Conservation (phyloP, 1,140 invertebrate species). For the Acromyrmex charruanus region DNA sequence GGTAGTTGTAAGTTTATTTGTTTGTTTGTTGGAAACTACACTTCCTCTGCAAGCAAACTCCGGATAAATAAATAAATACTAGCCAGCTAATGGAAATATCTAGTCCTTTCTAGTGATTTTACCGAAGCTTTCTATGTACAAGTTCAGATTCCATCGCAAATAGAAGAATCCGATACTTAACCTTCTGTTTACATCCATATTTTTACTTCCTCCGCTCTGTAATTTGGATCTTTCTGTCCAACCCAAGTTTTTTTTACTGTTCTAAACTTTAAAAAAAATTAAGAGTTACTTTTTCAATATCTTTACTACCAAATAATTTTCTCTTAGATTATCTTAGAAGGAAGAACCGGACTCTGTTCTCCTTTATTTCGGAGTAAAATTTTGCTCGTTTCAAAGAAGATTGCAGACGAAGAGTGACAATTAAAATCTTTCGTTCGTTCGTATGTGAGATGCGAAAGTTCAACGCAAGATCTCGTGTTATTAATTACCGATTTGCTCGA, state of each 20-base stretch:
- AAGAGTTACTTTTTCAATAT: too few relatives aligned
- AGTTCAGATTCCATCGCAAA: not conserved
- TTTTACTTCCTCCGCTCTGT: too few relatives aligned
- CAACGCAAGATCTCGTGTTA: not conserved
- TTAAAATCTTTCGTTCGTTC: not conserved
- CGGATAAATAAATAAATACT: conserved; percentile 28
- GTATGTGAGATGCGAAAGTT: not conserved
- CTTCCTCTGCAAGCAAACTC: not conserved
- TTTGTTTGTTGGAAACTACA: not conserved
- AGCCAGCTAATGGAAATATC: conserved; percentile 1
- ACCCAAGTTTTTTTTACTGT: too few relatives aligned
- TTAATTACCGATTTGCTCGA: conserved; percentile 7
- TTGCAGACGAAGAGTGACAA: too few relatives aligned
- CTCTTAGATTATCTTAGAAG: too few relatives aligned
- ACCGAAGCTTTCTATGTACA: not conserved
- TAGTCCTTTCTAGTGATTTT: not conserved
- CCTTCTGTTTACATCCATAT: too few relatives aligned
- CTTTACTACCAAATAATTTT: too few relatives aligned
- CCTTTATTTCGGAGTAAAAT: too few relatives aligned
- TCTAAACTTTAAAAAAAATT: too few relatives aligned
- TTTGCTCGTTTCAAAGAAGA: too few relatives aligned
- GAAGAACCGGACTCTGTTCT: too few relatives aligned
- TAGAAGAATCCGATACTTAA: not conserved
- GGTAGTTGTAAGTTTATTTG: not conserved
- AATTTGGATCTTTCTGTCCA: too few relatives aligned